phyloP scores from a whole-genome alignment of 1,140 invertebrate genomes.

The Cydia strobilella region DNA sequence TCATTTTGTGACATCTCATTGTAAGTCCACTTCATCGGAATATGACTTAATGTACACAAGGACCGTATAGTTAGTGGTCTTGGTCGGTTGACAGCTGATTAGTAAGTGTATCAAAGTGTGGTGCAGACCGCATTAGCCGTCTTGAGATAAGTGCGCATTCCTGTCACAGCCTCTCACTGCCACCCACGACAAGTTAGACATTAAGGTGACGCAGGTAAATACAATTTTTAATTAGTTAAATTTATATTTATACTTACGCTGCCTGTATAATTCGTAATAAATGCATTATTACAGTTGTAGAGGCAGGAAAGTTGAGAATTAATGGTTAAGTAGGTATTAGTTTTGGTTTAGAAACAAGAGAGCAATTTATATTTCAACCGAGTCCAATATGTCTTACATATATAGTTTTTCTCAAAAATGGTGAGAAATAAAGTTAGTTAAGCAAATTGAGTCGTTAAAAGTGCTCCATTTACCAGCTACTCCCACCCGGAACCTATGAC shows the following conservation, averaged over 20 bases:
- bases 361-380: too few species aligned
- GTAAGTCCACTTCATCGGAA: background rate
- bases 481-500: background rate
- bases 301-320: too few species aligned
- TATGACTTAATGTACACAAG: background rate
- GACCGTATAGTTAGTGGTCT: constrained; percentile 11
- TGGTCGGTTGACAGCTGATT: constrained; percentile 3
- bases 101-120: constrained; percentile 8
- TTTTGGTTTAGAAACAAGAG: too few species aligned
- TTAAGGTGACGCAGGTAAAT: constrained; percentile 2
- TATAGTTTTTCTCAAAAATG: too few species aligned
- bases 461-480: background rate
- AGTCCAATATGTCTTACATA: too few species aligned
- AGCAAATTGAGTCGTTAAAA: too few species aligned
- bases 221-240: background rate
- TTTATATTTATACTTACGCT: too few species aligned
- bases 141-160: constrained; percentile 18
- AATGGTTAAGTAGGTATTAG: too few species aligned
- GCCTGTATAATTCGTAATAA: too few species aligned
- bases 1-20: background rate
- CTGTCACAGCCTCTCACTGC: constrained; percentile 19
- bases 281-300: too few species aligned
- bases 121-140: constrained; percentile 15
- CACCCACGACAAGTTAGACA: constrained; percentile 6
- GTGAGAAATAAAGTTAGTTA: too few species aligned